A percentile compares a stretch with the other conserved stretches of the same genome.
phyloP scores from a whole-genome alignment of 2,113 vertebrate genomes.

The Tenebrosternarchus preto region DNA sequence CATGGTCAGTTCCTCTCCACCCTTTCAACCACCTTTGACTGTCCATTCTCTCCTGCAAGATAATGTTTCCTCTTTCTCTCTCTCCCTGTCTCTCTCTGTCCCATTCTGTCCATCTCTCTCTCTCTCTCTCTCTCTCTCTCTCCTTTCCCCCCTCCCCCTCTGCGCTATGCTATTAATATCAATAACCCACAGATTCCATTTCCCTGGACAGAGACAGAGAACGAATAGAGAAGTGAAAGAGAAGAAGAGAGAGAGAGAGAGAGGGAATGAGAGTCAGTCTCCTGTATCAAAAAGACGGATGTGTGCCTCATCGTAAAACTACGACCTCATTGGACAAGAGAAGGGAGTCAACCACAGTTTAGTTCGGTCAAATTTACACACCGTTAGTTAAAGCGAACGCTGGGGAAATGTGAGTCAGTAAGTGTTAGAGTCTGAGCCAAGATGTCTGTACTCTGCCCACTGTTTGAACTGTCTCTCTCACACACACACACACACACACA shows the following conservation, averaged over 20 bases:
- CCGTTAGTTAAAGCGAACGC: background rate
- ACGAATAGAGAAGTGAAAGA: slow-evolving; percentile 39
- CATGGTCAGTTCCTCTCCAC: slow-evolving; percentile 70
- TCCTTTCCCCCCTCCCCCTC: slow-evolving; percentile 61
- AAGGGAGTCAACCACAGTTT: background rate
- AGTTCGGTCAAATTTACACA: slow-evolving; percentile 10
- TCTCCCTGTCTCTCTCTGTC: slow-evolving; percentile 64
- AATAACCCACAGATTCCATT: slow-evolving; percentile 83
- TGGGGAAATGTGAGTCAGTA: slow-evolving; percentile 15
- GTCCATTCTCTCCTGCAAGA: slow-evolving; percentile 61
- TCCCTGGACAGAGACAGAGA: slow-evolving; percentile 77
- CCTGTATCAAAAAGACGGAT: slow-evolving; percentile 4
- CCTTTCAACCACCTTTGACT: slow-evolving; percentile 74
- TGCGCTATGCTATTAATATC: slow-evolving; percentile 85
- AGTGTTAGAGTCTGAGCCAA: background rate
- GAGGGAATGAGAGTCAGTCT: background rate
- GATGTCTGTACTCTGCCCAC: slow-evolving; percentile 7
- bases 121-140: slow-evolving; percentile 63
- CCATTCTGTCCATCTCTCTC: slow-evolving; percentile 64
- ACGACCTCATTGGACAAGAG: slow-evolving; percentile 9
- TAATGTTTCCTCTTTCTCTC: slow-evolving; percentile 77
- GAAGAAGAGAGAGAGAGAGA: background rate
- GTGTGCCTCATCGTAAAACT: slow-evolving; percentile 1
- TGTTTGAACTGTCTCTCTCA: slow-evolving; percentile 18
- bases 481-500: slow-evolving; percentile 8